Evolutionary conservation across 2,888 invertebrate species (phyloP).

Genomic region (Agrotis ipsilon): DNA sequence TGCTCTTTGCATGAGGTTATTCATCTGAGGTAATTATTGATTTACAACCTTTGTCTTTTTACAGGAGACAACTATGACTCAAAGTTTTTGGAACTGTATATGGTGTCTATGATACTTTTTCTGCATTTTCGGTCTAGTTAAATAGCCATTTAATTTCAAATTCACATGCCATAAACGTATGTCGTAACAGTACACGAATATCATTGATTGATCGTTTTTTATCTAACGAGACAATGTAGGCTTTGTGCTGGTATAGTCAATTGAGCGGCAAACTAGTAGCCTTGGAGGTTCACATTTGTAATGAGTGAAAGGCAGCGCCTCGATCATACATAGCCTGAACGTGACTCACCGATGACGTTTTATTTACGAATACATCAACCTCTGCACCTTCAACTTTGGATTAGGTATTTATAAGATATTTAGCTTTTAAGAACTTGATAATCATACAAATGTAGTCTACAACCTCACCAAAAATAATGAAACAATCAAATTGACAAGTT

Average conservation of each 20-base stretch:
- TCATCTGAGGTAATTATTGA: neutral
- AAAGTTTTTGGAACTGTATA: neutral
- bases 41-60: neutral
- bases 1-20: no score
- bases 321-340: constrained; percentile 75
- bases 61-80: neutral
- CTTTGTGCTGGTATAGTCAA: constrained; percentile 77
- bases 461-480: neutral
- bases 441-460: no score
- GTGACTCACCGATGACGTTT: constrained; percentile 82
- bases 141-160: constrained; percentile 5
- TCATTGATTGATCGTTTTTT: constrained; percentile 59
- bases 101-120: neutral
- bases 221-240: constrained; percentile 73
- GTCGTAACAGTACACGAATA: constrained; percentile 46
- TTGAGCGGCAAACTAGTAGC: constrained; percentile 81
- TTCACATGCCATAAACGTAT: constrained; percentile 29
- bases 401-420: neutral
- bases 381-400: constrained; percentile 34
- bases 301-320: constrained; percentile 87
- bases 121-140: neutral
- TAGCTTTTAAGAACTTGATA: neutral
- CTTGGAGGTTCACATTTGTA: constrained; percentile 85
- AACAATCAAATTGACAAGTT: neutral
- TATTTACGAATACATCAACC: constrained; percentile 69